Percentiles rank a stretch among this genome's conserved stretches.
Conservation (phyloP, 2,113 vertebrate species). For the Gasterosteus aculeatus region DNA sequence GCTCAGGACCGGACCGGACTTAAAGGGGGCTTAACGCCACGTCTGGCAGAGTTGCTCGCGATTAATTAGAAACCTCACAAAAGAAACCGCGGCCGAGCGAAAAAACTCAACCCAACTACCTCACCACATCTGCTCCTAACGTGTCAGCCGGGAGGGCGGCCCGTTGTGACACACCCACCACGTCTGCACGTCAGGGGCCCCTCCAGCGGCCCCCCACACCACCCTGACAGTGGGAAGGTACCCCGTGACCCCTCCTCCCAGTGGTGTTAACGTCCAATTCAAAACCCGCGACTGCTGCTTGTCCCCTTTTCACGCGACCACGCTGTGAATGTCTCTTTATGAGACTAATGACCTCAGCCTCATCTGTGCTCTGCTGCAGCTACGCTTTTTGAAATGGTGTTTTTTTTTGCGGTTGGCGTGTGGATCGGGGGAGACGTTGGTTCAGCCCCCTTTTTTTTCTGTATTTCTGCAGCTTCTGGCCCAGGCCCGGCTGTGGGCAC, state of each 20-base stretch:
- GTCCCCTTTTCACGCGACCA: constrained; percentile 32
- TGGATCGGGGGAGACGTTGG: constrained; percentile 52
- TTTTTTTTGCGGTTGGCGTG: constrained; percentile 41
- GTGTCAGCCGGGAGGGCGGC: background rate
- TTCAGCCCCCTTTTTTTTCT: constrained; percentile 36
- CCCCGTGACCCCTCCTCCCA: constrained; percentile 5
- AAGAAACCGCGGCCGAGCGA: background rate
- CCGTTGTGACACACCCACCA: constrained; percentile 2
- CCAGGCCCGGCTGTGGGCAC: constrained; percentile 54
- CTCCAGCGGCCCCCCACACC: background rate
- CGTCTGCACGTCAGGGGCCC: background rate
- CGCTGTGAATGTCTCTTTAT: constrained; percentile 44
- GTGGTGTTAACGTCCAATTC: constrained; percentile 22
- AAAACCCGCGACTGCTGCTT: constrained; percentile 25
- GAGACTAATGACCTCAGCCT: constrained; percentile 39
- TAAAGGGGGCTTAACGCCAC: background rate
- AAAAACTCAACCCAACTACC: background rate
- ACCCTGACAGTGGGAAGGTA: constrained; percentile 9
- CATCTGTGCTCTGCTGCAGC: constrained; percentile 22
- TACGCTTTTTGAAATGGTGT: constrained; percentile 12
- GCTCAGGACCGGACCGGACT: background rate
- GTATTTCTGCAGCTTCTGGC: constrained; percentile 43
- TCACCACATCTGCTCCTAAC: background rate
- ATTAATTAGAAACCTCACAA: background rate
- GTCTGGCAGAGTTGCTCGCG: background rate